Percentiles rank a stretch among this genome's conserved stretches.
Evolutionary conservation across 1,140 invertebrate species (phyloP).

Genomic region (Aricia agestis): DNA sequence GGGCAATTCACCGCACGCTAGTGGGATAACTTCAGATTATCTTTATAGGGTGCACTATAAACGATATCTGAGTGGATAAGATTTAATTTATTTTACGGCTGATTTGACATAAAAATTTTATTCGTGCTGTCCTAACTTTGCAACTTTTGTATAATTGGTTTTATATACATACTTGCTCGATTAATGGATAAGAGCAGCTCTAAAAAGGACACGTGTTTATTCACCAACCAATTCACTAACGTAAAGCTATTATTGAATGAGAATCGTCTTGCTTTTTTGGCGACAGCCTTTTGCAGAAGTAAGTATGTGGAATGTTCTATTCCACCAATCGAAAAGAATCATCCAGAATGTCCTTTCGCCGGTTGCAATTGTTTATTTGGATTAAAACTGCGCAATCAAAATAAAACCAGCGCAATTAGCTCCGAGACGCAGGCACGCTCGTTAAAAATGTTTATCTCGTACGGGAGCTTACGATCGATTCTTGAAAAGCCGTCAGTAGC

Average conservation of each 20-base stretch:
- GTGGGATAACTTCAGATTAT: constrained; percentile 29
- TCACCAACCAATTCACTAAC: too few species aligned
- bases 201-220: too few species aligned
- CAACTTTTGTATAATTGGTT: neutral
- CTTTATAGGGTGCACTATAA: constrained; percentile 34
- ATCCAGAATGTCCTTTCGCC: too few species aligned
- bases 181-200: too few species aligned
- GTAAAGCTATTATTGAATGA: too few species aligned
- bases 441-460: neutral
- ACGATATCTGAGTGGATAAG: constrained; percentile 24
- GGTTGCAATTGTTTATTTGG: too few species aligned
- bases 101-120: constrained; percentile 1
- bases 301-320: too few species aligned
- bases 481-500: neutral
- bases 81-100: constrained; percentile 10
- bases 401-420: neutral
- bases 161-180: neutral
- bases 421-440: neutral
- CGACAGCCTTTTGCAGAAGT: too few species aligned
- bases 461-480: neutral
- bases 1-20: constrained; percentile 36
- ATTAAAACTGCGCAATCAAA: too few species aligned
- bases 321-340: too few species aligned
- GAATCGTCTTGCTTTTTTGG: too few species aligned
- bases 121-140: neutral